phyloP scores from a whole-genome alignment of 2,797 vertebrate species.

The Bradypodion pumilum region DNA sequence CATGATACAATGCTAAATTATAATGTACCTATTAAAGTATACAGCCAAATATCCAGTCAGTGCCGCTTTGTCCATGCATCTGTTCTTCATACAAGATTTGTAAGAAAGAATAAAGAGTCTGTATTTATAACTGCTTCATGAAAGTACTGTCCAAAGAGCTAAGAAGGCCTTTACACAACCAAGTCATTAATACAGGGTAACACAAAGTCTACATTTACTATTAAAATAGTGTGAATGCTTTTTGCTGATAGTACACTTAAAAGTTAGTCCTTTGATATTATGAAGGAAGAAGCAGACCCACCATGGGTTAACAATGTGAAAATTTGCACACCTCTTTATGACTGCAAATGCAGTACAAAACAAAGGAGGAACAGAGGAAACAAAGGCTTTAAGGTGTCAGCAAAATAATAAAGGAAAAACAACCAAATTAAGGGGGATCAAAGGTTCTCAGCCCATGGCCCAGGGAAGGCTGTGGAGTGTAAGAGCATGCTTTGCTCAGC shows the following conservation, averaged over 20 bases:
- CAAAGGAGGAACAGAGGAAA: constrained; percentile 39
- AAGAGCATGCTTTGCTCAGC: constrained; percentile 41
- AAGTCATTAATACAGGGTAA: not conserved
- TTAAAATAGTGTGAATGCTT: not conserved
- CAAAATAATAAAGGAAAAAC: constrained; percentile 38
- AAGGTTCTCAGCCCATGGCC: constrained; percentile 34
- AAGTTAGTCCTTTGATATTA: not conserved
- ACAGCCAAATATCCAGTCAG: too few species aligned
- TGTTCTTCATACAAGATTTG: not conserved
- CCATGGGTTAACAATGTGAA: constrained; percentile 31
- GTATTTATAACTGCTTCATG: not conserved
- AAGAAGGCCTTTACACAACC: not conserved
- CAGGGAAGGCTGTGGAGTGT: constrained; percentile 37
- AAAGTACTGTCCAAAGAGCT: not conserved
- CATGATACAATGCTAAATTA: not conserved
- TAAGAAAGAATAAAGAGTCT: not conserved
- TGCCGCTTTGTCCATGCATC: not conserved
- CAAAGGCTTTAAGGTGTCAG: constrained; percentile 46
- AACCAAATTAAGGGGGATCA: constrained; percentile 38
- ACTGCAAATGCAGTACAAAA: constrained; percentile 27
- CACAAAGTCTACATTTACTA: not conserved
- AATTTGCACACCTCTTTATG: constrained; percentile 18
- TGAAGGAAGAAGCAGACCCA: constrained; percentile 9
- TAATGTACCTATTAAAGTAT: not conserved
- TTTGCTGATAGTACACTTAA: not conserved